phyloP scores from a whole-genome alignment of 2,113 vertebrate species.

The Indicator indicator region DNA sequence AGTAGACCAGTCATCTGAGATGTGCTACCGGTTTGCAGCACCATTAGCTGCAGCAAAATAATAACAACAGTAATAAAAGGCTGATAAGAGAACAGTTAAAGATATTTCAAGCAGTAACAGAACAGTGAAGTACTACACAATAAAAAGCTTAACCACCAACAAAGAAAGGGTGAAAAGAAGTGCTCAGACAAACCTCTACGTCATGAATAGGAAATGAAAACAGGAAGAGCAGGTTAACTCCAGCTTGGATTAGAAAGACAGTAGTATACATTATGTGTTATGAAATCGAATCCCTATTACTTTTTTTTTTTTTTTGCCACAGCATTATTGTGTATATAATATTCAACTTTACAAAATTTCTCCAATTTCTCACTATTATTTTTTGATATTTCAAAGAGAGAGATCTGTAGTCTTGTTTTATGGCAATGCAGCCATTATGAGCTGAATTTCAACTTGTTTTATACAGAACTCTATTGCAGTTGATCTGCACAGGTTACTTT shows the following conservation, averaged over 20 bases:
- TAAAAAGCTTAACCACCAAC: slow-evolving; percentile 22
- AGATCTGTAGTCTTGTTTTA: neutral
- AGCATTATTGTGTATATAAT: neutral
- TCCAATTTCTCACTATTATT: neutral
- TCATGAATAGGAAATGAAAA: neutral
- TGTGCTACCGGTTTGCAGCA: neutral
- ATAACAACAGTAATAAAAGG: neutral
- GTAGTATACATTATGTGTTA: neutral
- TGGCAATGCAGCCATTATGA: slow-evolving; percentile 38
- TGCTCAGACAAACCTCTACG: neutral
- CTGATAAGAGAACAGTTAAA: neutral
- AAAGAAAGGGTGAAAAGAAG: neutral
- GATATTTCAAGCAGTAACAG: slow-evolving; percentile 9
- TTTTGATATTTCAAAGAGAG: neutral
- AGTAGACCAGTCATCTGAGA: neutral
- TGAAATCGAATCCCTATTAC: neutral
- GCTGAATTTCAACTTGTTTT: slow-evolving; percentile 48
- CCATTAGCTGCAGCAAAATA: neutral
- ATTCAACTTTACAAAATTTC: neutral
- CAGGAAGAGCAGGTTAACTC: neutral
- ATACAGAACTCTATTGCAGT: slow-evolving; percentile 72
- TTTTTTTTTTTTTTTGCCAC: neutral
- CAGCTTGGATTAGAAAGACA: neutral
- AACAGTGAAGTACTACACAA: neutral
- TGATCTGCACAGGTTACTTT: slow-evolving; percentile 71